Evolutionary conservation across 2,797 vertebrate species (phyloP), one percentile per base, ranked within the genome.

Genomic region (Sternotherus odoratus): DNA sequence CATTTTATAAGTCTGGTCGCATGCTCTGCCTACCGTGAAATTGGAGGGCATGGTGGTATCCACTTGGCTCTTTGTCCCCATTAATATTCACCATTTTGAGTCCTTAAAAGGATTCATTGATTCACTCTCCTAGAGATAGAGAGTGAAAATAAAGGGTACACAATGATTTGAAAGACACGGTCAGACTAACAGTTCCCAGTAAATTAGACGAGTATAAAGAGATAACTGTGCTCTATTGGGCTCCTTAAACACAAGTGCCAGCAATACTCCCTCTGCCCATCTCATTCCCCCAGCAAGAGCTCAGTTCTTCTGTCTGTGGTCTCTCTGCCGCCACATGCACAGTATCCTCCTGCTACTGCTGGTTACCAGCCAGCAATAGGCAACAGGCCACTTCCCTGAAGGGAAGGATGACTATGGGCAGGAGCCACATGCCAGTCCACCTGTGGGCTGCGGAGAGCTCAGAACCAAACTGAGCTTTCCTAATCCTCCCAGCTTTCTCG

Each of bases 21-120:
- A 24, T 39, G 36, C 12, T 72, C 24, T 39, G 2, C 30, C 2
- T 5, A 63, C 33, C 63, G 23, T 66, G n/a, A 36, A 9, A 19
- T 36, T 36, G 19, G n/a, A 56, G 6, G 8, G 8, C 54, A 77
- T 15, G 2, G 49, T 23, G 90, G 82, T 36, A 74, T 86, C 2
- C 26, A 51, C 21, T 6, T 23, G 5, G 3, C 3, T 21, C 88
- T 88, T 78, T 53, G 1, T 80, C 0, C 6, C 8, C 1, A 0
- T 2, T 30, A 26, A 9, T 79, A 79, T 23, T 74, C 77, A 82
- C 23, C 12, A 43, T 48, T 1, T 78, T 19, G 33, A 80, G 39
- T 80, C 33, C 28, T 28, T 30, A 80, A 51, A 33, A 84, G 24
- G 4, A 19, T 50, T 30, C 56, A 1, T 48, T 88, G 82, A 2